Percentiles rank a stretch among this genome's conserved stretches.
Conservation (phyloP, 2,888 invertebrate genomes). For the Atrina japonica region DNA sequence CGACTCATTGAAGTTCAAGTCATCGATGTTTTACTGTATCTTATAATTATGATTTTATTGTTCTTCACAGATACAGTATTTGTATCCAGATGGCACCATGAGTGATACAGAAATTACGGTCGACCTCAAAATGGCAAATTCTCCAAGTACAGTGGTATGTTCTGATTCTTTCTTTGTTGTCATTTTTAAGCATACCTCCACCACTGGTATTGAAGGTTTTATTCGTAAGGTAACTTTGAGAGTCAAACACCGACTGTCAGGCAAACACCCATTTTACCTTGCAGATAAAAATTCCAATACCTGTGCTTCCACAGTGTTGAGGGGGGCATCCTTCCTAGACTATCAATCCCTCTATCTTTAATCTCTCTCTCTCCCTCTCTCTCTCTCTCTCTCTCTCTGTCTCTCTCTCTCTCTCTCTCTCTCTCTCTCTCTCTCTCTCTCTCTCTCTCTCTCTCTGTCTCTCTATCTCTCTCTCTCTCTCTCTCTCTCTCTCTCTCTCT, state of each 20-base stretch:
- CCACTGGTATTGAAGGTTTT: no score
- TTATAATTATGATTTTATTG: no score
- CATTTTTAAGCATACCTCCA: no score
- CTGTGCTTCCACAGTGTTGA: no score
- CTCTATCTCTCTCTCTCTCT: no score
- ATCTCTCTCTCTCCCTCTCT: constrained; percentile 1
- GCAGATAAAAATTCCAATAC: no score
- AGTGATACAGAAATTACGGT: constrained; percentile 96
- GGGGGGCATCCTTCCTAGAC: no score
- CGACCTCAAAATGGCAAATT: constrained; percentile 86
- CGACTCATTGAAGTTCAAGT: no score
- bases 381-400: constrained; percentile 6
- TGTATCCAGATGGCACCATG: constrained; percentile 89
- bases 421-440: constrained; percentile 20
- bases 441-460: constrained; percentile 6
- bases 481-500: constrained; percentile 7
- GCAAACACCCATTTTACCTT: no score
- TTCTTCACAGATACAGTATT: constrained; percentile 88
- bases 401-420: constrained; percentile 7
- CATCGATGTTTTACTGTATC: no score
- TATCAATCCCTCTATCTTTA: background rate
- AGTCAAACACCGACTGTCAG: no score
- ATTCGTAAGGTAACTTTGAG: no score
- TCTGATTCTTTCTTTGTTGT: background rate
- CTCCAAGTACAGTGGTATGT: constrained; percentile 35